Percentiles rank a stretch among this genome's conserved stretches.
These are phyloP conservation scores for Catocala fraxini DNA, from an alignment of 2,888 invertebrate genomes.

Conservation along the genomic window DNA sequence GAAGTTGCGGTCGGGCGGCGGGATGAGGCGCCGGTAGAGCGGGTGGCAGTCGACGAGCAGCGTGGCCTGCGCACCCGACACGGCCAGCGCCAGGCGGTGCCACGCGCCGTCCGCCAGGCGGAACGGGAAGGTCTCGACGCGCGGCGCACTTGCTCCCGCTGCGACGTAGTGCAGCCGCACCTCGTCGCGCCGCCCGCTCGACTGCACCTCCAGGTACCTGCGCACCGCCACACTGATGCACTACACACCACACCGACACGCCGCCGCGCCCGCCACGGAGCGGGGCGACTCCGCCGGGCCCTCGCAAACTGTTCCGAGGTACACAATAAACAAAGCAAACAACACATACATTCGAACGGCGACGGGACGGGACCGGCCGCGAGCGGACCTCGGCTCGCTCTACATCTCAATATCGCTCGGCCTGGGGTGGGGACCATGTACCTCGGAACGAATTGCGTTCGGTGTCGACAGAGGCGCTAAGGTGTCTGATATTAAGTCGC, in stretches of 20 bases:
- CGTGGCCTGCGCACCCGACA: slow-evolving; percentile 94
- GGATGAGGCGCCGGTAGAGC: slow-evolving; percentile 93
- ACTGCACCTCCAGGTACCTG: slow-evolving; percentile 97
- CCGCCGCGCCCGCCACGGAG: slow-evolving; percentile 41
- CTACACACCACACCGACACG: slow-evolving; percentile 57
- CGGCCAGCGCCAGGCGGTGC: slow-evolving; percentile 95
- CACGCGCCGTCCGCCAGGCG: slow-evolving; percentile 95
- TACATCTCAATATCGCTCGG: slow-evolving; percentile 88
- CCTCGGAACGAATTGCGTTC: slow-evolving; percentile 87
- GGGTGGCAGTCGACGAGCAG: slow-evolving; percentile 95
- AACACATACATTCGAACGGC: slow-evolving; percentile 78
- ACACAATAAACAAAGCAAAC: slow-evolving; percentile 85
- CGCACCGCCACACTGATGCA: slow-evolving; percentile 66
- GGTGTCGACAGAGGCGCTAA: slow-evolving; percentile 72
- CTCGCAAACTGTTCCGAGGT: slow-evolving; percentile 87
- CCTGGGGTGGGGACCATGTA: slow-evolving; percentile 86
- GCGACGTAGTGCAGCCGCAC: slow-evolving; percentile 94
- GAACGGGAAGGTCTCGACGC: slow-evolving; percentile 95
- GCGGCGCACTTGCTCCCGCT: slow-evolving; percentile 87
- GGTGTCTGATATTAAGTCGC: slow-evolving; percentile 70
- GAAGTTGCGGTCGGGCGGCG: slow-evolving; percentile 93
- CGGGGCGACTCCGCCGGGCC: slow-evolving; percentile 67
- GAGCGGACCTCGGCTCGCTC: slow-evolving; percentile 84
- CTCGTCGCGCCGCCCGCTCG: slow-evolving; percentile 95
- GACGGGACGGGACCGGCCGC: slow-evolving; percentile 72